Evolutionary conservation across 2,113 vertebrate genomes (phyloP), one percentile per base, ranked within the genome.

Genomic region (Columba janthina): DNA sequence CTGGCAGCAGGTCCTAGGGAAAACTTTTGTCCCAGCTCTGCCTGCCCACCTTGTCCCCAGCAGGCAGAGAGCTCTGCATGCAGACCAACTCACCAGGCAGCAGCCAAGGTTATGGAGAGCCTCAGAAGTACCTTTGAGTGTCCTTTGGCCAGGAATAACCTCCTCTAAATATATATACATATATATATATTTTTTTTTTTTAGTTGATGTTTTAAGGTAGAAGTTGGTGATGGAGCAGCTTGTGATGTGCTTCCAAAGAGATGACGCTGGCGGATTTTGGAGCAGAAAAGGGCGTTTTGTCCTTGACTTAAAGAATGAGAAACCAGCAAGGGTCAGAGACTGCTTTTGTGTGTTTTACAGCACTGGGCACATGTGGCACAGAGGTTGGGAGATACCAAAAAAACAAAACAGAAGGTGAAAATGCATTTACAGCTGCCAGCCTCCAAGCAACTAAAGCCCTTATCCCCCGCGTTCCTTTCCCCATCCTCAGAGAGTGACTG

Each of bases 351-450:
- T 19, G 17, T 22, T 88, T 71, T 50, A 71, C 53, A 80, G 42
- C 60, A 53, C 11, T 18, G 34, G 54, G 65, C 29, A 67, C 60
- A 56, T 10, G 14, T 32, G 54, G 69, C 32, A 67, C 61, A 60
- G 58, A 89, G 38, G 44, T 4, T 36, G 36, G 51, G 54, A 91
- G 32, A 91, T 57, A 44, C 7, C 56, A 54, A 83, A 87, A 54
- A 91, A 34, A 19, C 92, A 91, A 91, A 69, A 40, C 48, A 87
- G 58, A 73, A 89, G 32, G 31, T 65, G 60, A 73, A 56, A 48
- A 75, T 0, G 8, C 66, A 77, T 80, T 92, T 73, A 91, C 11
- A 31, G 65, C 69, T 85, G 71, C 64, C 56, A 80, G 78, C 65
- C 36, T 77, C 60, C n/a, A 57, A 62, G 77, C 91, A 79, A 42